Base-by-base conservation (phyloP, 2,888 invertebrate species). In the Lasioglossum vierecki region DNA sequence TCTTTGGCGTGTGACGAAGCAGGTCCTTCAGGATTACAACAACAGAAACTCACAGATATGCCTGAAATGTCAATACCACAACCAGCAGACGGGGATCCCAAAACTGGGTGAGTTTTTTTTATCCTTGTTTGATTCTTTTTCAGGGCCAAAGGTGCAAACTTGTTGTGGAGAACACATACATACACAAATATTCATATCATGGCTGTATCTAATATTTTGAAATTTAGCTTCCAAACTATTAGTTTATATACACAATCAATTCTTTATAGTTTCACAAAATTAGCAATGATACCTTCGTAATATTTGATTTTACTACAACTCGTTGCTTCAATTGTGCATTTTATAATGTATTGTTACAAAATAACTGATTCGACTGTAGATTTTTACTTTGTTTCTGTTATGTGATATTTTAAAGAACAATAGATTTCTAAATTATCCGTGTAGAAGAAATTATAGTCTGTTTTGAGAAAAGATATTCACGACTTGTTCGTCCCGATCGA, bases 1-100 rank as follows among this genome's bases (percentile, higher is more conserved):
- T 92, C 94, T 9, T 74, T 95, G 76, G 92, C 94, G 0, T 95
- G 95, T 70, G 95, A 95, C 49, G 95, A 95, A 79, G 95, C 95
- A 6, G 95, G 95, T 73, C 95, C 95, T 1, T 95, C 95, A 0
- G 95, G 95, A 35, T 90, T 95, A n/a, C 95, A 95, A 73, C 95
- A 95, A 78, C 94, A 95, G 80, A 95, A 95, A 83, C 92, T 94
- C 15, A 72, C 93, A 18, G 94, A 95, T 44, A 93, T 95, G 81
- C 91, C 94, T 44, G 95, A 95, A 82, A 93, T 95, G 87, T 88
- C 93, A 15, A 92, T 95, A 83, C 92, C 92, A 82, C 92, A 93
- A 53, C 84, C 93, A 79, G 72, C 90, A 30, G 95, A 94, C 76
- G 93, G 91, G 66, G 95, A 95, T 92, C 92, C 94, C 88, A 95